These are phyloP conservation scores for Scyliorhinus canicula DNA, from an alignment of 2,797 vertebrate genomes.

Conservation along the genomic window DNA sequence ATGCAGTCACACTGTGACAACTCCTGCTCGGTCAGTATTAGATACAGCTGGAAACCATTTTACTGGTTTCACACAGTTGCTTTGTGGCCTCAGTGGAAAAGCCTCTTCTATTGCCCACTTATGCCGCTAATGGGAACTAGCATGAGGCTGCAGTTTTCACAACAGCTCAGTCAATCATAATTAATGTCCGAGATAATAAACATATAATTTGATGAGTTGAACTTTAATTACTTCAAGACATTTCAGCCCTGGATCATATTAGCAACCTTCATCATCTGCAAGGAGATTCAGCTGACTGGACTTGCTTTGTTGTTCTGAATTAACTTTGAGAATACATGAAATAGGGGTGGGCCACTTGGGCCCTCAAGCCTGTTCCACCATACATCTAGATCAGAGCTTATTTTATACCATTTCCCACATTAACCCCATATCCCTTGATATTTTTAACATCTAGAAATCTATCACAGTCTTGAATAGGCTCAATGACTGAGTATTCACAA, in stretches of 20 bases:
- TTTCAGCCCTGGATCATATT: neutral
- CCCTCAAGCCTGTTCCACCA: no score
- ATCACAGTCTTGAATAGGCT: no score
- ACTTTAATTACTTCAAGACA: conserved; percentile 32
- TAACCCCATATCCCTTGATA: no score
- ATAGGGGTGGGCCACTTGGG: no score
- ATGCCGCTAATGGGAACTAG: conserved; percentile 3
- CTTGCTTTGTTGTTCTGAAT: neutral
- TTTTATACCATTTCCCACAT: no score
- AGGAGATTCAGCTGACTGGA: neutral
- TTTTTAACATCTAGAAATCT: no score
- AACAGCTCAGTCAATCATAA: conserved; percentile 30
- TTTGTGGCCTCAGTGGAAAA: conserved; percentile 8
- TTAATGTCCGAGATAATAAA: conserved; percentile 30
- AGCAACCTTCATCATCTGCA: conserved; percentile 25
- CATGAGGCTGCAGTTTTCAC: conserved; percentile 21
- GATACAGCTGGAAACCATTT: conserved; percentile 15
- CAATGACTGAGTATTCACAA: no score
- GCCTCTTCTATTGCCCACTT: neutral
- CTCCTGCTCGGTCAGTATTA: neutral
- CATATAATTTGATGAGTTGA: conserved; percentile 23
- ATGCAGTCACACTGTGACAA: neutral
- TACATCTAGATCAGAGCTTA: no score
- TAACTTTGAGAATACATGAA: neutral
- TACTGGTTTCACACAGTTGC: neutral